A percentile compares a stretch with the other conserved stretches of the same genome.
Conservation (phyloP, 2,113 vertebrate genomes). For the Psittacus erithacus region DNA sequence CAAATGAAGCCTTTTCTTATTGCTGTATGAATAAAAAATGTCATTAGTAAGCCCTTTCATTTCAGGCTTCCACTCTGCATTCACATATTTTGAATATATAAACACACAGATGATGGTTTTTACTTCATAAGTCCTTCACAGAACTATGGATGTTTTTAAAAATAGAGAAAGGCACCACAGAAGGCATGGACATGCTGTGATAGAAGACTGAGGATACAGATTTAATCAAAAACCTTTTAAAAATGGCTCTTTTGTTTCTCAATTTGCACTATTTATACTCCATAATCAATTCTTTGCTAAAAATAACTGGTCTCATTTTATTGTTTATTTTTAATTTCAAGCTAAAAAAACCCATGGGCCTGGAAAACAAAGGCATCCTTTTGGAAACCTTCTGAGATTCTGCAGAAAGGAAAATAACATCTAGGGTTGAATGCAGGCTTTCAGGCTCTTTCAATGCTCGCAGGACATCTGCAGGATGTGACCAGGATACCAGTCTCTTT, state of each 20-base stretch:
- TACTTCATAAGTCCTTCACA: neutral
- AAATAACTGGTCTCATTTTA: neutral
- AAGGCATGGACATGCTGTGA: neutral
- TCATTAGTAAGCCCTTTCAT: conserved; percentile 31
- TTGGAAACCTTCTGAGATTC: neutral
- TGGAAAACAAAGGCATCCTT: neutral
- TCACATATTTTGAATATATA: conserved; percentile 1
- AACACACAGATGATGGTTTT: neutral
- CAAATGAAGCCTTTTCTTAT: conserved; percentile 39
- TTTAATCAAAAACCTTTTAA: neutral
- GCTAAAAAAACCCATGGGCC: neutral
- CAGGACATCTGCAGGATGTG: neutral
- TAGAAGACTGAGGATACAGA: neutral
- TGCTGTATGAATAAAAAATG: conserved; percentile 23
- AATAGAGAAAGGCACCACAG: neutral
- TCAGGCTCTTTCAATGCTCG: neutral
- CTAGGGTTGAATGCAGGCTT: neutral
- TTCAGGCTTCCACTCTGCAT: neutral
- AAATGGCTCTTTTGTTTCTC: neutral
- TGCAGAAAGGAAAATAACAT: neutral
- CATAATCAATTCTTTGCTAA: neutral
- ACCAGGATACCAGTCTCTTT: neutral
- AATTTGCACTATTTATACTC: neutral
- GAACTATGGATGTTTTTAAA: neutral
- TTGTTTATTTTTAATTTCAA: neutral